These are phyloP conservation scores for Eupithecia inturbata DNA, from an alignment of 2,888 invertebrate species.

Conservation along the genomic window DNA sequence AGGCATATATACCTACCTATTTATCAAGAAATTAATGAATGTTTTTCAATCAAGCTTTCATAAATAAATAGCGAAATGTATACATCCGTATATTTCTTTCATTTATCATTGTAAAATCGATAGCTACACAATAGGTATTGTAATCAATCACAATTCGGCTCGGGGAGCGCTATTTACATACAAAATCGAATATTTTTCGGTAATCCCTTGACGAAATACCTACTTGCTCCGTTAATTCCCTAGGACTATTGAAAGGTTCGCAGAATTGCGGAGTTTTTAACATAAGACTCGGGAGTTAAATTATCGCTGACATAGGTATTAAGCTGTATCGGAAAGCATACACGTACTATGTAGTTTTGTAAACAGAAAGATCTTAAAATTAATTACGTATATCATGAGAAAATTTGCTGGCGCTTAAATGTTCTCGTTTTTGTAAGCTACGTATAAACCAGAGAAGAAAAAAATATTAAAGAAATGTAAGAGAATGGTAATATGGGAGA, in stretches of 20 bases:
- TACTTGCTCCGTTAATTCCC: slow-evolving; percentile 23
- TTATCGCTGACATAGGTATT: not conserved
- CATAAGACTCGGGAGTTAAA: slow-evolving; percentile 6
- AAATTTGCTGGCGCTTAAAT: too few relatives aligned
- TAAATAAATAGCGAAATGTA: not conserved
- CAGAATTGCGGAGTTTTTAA: slow-evolving; percentile 1
- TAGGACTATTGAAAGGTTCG: slow-evolving; percentile 20
- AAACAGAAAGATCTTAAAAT: too few relatives aligned
- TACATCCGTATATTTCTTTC: not conserved
- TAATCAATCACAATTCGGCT: slow-evolving; percentile 34
- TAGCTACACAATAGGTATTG: slow-evolving; percentile 24
- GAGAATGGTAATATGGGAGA: too few relatives aligned
- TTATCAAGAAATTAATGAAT: too few relatives aligned
- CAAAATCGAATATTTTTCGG: slow-evolving; percentile 34
- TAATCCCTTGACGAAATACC: slow-evolving; percentile 26
- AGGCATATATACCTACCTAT: too few relatives aligned
- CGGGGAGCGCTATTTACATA: slow-evolving; percentile 31
- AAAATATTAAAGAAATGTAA: too few relatives aligned
- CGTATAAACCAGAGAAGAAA: too few relatives aligned
- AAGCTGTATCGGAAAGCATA: not conserved
- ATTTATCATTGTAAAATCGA: slow-evolving; percentile 14
- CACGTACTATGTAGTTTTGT: too few relatives aligned
- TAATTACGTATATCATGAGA: too few relatives aligned
- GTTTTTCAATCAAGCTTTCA: too few relatives aligned
- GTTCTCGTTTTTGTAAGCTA: too few relatives aligned